Evolutionary conservation across 2,797 vertebrate genomes (phyloP).

Genomic region (Neoniphon sammara): DNA sequence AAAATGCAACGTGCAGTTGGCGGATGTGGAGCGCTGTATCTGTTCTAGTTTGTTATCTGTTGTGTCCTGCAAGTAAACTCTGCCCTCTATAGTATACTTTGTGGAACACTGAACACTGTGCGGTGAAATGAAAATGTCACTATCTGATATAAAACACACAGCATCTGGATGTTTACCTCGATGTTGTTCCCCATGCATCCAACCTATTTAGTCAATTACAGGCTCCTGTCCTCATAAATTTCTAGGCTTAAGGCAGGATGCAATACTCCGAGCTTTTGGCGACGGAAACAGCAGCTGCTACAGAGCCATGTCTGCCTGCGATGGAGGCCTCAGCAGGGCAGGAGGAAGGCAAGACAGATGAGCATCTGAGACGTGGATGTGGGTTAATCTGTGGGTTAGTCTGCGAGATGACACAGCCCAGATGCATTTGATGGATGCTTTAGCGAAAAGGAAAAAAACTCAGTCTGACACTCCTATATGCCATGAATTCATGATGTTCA

Average conservation of each 20-base stretch:
- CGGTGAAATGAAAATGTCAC: background rate
- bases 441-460: no score
- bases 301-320: slow-evolving; percentile 4
- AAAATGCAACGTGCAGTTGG: background rate
- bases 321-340: background rate
- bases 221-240: background rate
- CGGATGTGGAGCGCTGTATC: slow-evolving; percentile 6
- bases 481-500: no score
- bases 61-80: slow-evolving; percentile 44
- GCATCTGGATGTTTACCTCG: slow-evolving; percentile 1
- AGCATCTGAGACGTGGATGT: background rate
- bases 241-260: background rate
- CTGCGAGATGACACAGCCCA: no score
- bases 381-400: background rate
- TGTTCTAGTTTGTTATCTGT: slow-evolving; percentile 29
- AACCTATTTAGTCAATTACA: background rate
- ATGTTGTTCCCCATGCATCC: background rate
- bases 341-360: slow-evolving; percentile 30
- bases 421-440: no score
- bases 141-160: background rate
- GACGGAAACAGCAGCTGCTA: slow-evolving; percentile 15
- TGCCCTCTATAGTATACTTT: slow-evolving; percentile 47
- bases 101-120: slow-evolving; percentile 15
- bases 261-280: background rate
- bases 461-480: no score